phyloP scores from a whole-genome alignment of 2,797 vertebrate species.

The Pipistrellus pipistrellus region DNA sequence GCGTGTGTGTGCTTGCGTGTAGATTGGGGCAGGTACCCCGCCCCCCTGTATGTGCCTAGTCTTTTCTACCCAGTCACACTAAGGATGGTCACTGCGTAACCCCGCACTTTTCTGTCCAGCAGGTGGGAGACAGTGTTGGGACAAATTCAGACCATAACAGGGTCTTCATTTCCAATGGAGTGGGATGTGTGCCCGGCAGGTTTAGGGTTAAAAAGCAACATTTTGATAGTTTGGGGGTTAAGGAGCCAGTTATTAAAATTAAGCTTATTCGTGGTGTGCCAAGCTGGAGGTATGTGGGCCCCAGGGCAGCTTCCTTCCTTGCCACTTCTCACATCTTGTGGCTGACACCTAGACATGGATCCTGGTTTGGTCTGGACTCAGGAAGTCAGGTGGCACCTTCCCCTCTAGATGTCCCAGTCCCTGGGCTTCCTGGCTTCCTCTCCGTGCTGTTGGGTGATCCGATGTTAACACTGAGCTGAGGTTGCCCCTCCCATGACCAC shows the following conservation, averaged over 20 bases:
- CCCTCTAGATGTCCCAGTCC: not conserved
- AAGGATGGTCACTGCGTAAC: not conserved
- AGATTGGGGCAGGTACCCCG: not conserved
- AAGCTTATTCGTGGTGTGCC: fast-evolving
- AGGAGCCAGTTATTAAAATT: not conserved
- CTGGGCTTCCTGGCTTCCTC: not conserved
- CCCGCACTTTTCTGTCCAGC: not conserved
- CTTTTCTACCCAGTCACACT: not conserved
- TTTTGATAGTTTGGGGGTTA: not conserved
- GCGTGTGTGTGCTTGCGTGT: not conserved
- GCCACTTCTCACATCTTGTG: not conserved
- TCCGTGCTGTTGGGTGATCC: not conserved
- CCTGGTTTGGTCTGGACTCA: not conserved
- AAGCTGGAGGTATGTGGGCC: too few species aligned
- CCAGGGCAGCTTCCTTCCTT: not conserved
- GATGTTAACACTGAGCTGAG: not conserved
- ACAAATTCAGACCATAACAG: not conserved
- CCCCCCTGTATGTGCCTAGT: not conserved
- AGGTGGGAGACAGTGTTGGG: not conserved
- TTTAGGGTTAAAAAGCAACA: not conserved
- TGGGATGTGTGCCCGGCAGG: not conserved
- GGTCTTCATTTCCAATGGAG: not conserved
- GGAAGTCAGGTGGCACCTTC: not conserved
- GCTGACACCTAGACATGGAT: not conserved
- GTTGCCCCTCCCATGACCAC: not conserved